Evolutionary conservation across 92 coral and sea anemone genomes (phyloP).

Genomic region (Phymanthus crucifer): DNA sequence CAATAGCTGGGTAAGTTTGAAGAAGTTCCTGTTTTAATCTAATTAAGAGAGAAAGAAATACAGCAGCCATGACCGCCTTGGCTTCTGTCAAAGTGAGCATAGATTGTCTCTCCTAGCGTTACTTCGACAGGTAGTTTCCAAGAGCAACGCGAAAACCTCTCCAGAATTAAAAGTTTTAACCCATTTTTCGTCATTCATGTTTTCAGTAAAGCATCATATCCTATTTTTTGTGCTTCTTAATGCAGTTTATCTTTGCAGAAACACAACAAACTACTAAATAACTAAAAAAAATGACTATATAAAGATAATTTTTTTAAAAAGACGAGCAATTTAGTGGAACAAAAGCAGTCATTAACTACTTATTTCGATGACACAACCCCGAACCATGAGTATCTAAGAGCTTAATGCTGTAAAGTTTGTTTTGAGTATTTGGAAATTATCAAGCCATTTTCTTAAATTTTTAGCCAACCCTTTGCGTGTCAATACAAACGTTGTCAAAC

Average conservation of each 20-base stretch:
- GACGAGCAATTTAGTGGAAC: neutral
- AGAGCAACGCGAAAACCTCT: neutral
- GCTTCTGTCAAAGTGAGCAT: slow-evolving; percentile 1
- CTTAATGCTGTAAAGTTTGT: neutral
- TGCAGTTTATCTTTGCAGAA: neutral
- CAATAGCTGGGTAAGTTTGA: slow-evolving; percentile 93
- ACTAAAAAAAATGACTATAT: neutral
- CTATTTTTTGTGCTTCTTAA: neutral
- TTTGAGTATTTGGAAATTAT: neutral
- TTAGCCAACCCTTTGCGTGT: neutral
- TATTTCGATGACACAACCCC: neutral
- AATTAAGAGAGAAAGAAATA: neutral
- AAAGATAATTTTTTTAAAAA: neutral
- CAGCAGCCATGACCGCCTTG: neutral
- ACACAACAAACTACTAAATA: neutral
- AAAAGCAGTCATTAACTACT: slow-evolving; percentile 5
- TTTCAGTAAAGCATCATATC: neutral
- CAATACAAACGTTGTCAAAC: neutral
- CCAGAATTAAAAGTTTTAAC: neutral
- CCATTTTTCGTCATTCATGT: neutral
- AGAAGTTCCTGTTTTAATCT: neutral
- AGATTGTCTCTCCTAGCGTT: neutral
- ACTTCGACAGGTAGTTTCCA: neutral
- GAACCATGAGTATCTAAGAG: neutral
- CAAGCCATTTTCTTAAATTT: neutral